Evolutionary conservation across 2,888 invertebrate species (phyloP).

Genomic region (Lasioglossum figueresi): DNA sequence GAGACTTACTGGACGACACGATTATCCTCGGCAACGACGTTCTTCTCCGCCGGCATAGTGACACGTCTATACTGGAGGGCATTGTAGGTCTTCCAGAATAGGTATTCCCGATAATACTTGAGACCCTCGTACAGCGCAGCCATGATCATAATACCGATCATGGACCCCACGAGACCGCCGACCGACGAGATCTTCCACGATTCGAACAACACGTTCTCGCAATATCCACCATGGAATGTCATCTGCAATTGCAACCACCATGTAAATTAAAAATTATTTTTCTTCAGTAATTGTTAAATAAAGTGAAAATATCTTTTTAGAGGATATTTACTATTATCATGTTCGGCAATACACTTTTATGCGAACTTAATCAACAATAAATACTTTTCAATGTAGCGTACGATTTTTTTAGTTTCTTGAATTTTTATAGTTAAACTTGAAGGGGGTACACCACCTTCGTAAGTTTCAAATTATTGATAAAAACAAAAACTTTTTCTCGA

Average conservation of each 20-base stretch:
- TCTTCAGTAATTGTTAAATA: neutral
- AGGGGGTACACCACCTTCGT: no score
- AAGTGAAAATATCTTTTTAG: neutral
- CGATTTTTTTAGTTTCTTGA: no score
- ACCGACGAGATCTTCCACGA: constrained; percentile 91
- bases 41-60: constrained; percentile 90
- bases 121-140: constrained; percentile 98
- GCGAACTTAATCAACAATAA: no score
- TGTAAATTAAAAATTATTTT: neutral
- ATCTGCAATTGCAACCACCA: constrained; percentile 82
- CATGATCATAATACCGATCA: constrained; percentile 95
- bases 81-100: constrained; percentile 95
- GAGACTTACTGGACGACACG: constrained; percentile 91
- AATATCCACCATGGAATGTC: constrained; percentile 92
- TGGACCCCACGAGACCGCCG: constrained; percentile 94
- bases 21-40: constrained; percentile 87
- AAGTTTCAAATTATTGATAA: no score
- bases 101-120: constrained; percentile 91
- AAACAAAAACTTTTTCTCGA: no score
- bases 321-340: neutral
- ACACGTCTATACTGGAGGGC: constrained; percentile 94
- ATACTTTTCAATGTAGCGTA: no score
- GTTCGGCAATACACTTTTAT: no score
- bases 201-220: constrained; percentile 92
- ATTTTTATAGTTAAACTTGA: no score